A percentile compares a stretch with the other conserved stretches of the same genome.
These are phyloP conservation scores for Cosmorhoe ocellata DNA, from an alignment of 2,888 invertebrate genomes.

Conservation along the genomic window DNA sequence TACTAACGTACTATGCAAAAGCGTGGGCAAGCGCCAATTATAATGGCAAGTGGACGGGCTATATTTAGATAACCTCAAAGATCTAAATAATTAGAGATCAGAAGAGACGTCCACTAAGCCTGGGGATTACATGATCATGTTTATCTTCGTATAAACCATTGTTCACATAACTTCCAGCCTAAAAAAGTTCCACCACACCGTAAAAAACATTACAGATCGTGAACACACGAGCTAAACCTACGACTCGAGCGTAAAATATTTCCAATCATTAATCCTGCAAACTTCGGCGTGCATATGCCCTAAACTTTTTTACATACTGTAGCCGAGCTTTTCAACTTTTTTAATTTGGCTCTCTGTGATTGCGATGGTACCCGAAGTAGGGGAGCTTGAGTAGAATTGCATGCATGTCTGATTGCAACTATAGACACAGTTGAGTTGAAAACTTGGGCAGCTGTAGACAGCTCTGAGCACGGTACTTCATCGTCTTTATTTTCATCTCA, in stretches of 20 bases:
- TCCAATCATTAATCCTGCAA: constrained; percentile 36
- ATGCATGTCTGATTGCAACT: constrained; percentile 8
- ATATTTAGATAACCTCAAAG: too few species aligned
- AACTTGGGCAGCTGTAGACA: background rate
- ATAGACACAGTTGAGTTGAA: background rate
- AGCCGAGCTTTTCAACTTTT: constrained; percentile 63
- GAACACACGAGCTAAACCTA: constrained; percentile 23
- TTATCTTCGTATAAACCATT: too few species aligned
- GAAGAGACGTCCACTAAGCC: too few species aligned
- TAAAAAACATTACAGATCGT: constrained; percentile 5
- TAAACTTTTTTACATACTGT: constrained; percentile 46
- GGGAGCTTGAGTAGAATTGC: background rate
- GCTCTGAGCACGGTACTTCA: background rate
- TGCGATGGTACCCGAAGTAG: constrained; percentile 9
- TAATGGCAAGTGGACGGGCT: too few species aligned
- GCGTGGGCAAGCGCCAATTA: too few species aligned
- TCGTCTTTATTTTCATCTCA: background rate
- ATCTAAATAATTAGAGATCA: too few species aligned
- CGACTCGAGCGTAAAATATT: constrained; percentile 28
- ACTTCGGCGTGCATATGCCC: constrained; percentile 29
- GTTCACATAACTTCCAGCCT: too few species aligned
- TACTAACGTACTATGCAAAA: too few species aligned
- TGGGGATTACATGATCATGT: too few species aligned
- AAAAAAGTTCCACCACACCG: background rate
- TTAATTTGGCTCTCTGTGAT: constrained; percentile 58